Conservation (phyloP, 2,113 vertebrate species). For the Hymenochirus boettgeri region DNA sequence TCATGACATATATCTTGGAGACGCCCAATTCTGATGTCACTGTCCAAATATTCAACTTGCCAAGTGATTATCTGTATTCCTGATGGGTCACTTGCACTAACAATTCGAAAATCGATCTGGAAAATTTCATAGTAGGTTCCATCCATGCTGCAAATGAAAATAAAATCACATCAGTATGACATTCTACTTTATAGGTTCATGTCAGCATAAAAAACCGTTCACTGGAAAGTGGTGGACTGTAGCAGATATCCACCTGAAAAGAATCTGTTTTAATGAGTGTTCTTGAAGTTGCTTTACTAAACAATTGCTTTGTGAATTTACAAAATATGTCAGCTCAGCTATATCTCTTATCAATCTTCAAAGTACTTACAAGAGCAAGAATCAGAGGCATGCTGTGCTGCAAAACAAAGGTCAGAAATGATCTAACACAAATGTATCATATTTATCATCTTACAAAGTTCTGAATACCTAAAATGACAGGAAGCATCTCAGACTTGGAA, state of each 20-base stretch:
- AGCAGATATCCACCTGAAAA: no score
- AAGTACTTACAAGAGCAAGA: background rate
- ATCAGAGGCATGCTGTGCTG: background rate
- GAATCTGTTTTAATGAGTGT: no score
- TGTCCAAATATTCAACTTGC: slow-evolving; percentile 81
- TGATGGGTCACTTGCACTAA: slow-evolving; percentile 64
- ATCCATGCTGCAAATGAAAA: slow-evolving; percentile 45
- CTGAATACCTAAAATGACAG: background rate
- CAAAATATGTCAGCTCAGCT: background rate
- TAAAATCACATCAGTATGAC: no score
- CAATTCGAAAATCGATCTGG: slow-evolving; percentile 85
- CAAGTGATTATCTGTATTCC: slow-evolving; percentile 83
- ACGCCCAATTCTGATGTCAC: slow-evolving; percentile 65
- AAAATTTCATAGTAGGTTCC: slow-evolving; percentile 72
- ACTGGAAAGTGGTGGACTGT: no score
- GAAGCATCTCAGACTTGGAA: background rate
- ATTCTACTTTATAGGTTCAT: no score
- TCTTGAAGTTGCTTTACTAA: no score
- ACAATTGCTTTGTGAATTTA: no score
- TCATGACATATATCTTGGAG: slow-evolving; percentile 81
- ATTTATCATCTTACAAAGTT: background rate
- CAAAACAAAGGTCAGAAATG: background rate
- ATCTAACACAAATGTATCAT: background rate
- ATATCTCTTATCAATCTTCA: slow-evolving; percentile 8
- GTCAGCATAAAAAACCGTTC: background rate